Base-by-base conservation (phyloP, 2,888 invertebrate species). In the Lasiommata megera region DNA sequence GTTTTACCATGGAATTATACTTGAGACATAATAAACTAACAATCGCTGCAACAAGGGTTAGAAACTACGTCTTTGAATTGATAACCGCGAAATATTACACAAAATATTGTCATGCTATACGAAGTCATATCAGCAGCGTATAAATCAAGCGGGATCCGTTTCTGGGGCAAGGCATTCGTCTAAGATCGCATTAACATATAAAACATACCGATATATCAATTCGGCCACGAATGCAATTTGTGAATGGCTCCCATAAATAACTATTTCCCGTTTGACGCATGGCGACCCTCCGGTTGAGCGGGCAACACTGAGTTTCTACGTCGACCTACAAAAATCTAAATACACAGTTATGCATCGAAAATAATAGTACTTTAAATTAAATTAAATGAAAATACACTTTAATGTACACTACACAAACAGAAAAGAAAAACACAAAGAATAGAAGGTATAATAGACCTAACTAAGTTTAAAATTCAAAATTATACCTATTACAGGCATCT, bases 191-290 rank as follows among this genome's bases (percentile, higher is more conserved):
- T 90, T 90, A 89, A 86, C 90, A 90, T 90, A 90, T 89, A 89
- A 88, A 90, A 89, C 88, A 88, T 84, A 74, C 74, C 82, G 76
- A 90, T 90, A 89, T 84, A 90, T 90, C 90, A 90, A 88, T 88
- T 84, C 85, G 86, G 75, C 82, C 82, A 82, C 83, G 81, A 87
- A 87, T 85, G 88, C 87, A 89, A 89, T 89, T 89, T 88, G 87
- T 88, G 89, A 88, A 86, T 88, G 82, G 82, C 69, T 68, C 70
- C 78, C 82, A 89, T 90, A 90, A 90, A 90, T 90, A 86, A 89
- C 88, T 83, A 86, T 88, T 88, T 88, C 82, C 81, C 77, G 76
- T 86, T 88, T 88, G 88, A 89, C 88, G 84, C 75, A 82, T 77
- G 76, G 84, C 84, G 84, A 84, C 85, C 88, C 88, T 80, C 76